Evolutionary conservation across 2,888 invertebrate species (phyloP).

Genomic region (Chloromyia formosa): DNA sequence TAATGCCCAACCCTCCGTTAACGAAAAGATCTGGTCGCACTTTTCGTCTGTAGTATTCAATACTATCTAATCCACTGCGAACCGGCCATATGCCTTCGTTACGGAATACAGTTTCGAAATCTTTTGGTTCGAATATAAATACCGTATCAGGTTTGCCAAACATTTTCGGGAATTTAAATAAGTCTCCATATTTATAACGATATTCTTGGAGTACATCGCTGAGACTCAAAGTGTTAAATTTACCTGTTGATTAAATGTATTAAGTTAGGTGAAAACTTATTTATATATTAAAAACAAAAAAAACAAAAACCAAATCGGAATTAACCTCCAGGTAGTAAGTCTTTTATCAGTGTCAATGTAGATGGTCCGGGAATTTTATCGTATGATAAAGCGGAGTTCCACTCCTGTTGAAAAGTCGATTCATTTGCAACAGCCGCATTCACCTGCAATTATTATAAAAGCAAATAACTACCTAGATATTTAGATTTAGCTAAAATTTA

Average conservation of each 20-base stretch:
- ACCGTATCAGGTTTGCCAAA: slow-evolving; percentile 60
- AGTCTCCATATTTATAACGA: slow-evolving; percentile 61
- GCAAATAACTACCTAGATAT: no score
- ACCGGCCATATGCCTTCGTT: slow-evolving; percentile 66
- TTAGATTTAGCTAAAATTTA: no score
- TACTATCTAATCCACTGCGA: slow-evolving; percentile 62
- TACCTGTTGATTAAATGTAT: slow-evolving; percentile 51
- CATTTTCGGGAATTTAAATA: slow-evolving; percentile 63
- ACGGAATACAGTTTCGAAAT: slow-evolving; percentile 64
- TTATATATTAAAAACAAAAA: neutral
- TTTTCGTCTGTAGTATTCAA: slow-evolving; percentile 62
- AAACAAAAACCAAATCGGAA: no score
- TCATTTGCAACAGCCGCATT: neutral
- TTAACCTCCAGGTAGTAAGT: slow-evolving; percentile 57
- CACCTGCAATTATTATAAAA: neutral
- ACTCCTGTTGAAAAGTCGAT: slow-evolving; percentile 49
- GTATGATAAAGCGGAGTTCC: slow-evolving; percentile 56
- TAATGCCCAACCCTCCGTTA: slow-evolving; percentile 52
- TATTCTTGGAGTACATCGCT: slow-evolving; percentile 54
- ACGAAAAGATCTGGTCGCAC: slow-evolving; percentile 56
- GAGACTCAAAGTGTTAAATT: slow-evolving; percentile 54
- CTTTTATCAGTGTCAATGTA: slow-evolving; percentile 48
- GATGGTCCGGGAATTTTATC: slow-evolving; percentile 54
- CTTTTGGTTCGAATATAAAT: slow-evolving; percentile 66
- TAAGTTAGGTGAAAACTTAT: neutral